phyloP scores from a whole-genome alignment of 2,888 invertebrate genomes.

The Caenorhabditis macrosperma region DNA sequence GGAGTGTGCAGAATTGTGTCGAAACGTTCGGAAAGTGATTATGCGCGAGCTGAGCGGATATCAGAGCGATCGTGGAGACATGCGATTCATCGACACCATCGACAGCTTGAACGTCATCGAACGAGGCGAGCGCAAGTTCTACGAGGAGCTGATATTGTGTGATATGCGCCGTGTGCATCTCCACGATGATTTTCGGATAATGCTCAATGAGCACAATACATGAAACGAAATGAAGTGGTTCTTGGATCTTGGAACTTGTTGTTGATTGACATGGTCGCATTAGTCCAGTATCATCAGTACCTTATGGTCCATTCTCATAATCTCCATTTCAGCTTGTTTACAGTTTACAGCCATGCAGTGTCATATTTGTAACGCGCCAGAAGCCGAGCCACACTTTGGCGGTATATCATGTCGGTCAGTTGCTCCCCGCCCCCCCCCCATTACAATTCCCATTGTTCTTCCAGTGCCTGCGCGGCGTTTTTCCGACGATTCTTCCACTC shows the following conservation, averaged over 20 bases:
- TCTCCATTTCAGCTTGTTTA: too few relatives aligned
- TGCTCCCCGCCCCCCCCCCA: too few relatives aligned
- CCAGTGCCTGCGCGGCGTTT: slow-evolving; percentile 36
- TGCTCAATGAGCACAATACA: slow-evolving; percentile 8
- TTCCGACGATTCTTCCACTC: slow-evolving; percentile 29
- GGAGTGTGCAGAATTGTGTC: slow-evolving; percentile 7
- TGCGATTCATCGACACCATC: slow-evolving; percentile 24
- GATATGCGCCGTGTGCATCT: slow-evolving; percentile 31
- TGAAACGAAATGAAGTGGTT: neutral
- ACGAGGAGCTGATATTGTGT: slow-evolving; percentile 30
- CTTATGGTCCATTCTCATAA: neutral
- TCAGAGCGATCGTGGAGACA: neutral
- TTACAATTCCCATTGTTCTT: neutral
- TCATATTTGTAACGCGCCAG: slow-evolving; percentile 5
- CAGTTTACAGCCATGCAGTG: too few relatives aligned
- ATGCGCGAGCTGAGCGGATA: slow-evolving; percentile 10
- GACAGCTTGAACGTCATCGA: slow-evolving; percentile 6
- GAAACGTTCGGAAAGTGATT: slow-evolving; percentile 10
- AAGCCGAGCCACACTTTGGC: slow-evolving; percentile 21
- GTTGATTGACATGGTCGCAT: too few relatives aligned
- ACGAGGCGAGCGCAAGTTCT: slow-evolving; percentile 17
- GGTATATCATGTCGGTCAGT: slow-evolving; percentile 24
- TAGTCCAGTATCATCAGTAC: too few relatives aligned
- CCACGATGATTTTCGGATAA: slow-evolving; percentile 26
- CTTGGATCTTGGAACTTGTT: too few relatives aligned